Conservation (phyloP, 2,113 vertebrate species). For the Willisornis vidua region DNA sequence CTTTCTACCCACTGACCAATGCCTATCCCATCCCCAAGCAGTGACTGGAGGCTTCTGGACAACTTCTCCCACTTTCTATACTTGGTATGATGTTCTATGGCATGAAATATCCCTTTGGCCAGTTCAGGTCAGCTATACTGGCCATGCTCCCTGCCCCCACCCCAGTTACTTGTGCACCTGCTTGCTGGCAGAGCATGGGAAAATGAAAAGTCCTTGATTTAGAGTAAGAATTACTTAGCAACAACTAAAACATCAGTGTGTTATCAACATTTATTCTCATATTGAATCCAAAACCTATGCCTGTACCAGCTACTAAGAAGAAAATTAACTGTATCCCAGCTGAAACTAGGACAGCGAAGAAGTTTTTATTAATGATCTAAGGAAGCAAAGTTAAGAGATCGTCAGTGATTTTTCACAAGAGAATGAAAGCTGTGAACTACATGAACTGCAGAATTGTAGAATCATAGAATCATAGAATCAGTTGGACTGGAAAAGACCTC, state of each 20-base stretch:
- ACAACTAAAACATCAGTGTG: background rate
- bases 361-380: background rate
- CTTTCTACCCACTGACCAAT: background rate
- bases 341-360: background rate
- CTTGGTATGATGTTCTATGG: fast-evolving
- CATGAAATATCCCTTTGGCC: background rate
- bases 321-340: background rate
- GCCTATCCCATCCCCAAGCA: background rate
- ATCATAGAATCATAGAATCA: too few species aligned
- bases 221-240: background rate
- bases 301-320: background rate
- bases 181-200: background rate
- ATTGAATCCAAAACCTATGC: background rate
- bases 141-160: background rate
- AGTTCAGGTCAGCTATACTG: background rate
- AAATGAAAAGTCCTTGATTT: background rate
- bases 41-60: background rate
- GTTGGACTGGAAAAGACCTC: too few species aligned
- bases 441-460: background rate
- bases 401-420: background rate
- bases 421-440: background rate
- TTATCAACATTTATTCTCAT: background rate
- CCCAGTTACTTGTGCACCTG: background rate
- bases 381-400: background rate
- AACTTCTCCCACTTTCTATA: background rate